Evolutionary conservation across 2,113 vertebrate species (phyloP), one percentile per base, ranked within the genome.

Genomic region (human): DNA sequence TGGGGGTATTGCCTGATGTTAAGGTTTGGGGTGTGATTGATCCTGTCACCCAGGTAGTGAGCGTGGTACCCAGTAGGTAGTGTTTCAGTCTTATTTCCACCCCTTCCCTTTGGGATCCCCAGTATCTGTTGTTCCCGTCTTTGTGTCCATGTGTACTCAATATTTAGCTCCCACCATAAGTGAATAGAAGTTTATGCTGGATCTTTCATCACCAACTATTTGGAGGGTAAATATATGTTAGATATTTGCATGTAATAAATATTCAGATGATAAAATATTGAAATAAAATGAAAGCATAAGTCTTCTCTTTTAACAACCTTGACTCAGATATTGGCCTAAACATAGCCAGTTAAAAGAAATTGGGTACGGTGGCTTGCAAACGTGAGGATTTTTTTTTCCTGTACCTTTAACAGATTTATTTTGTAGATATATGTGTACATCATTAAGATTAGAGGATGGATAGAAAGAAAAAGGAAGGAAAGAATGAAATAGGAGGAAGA

Each of bases 221-320:
- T 93, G 43, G 50, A 90, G 23, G 35, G 13, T 93, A 57, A 89
- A 64, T 94, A 27, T 52, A 2, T n/a, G 5, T 85, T 96, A 45
- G 16, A 1, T 96, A 61, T 78, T 85, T 70, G 40, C 50, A 12
- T 43, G 18, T 80, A 55, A 66, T 75, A 86, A 82, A 59, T 81
- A 68, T 85, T 95, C 20, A 50, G 66, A 23, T 40, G 89, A 17
- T 38, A 81, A 78, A 85, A 88, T 57, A 27, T 35, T 96, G 43
- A 94, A 91, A 79, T 85, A 52, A 95, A 76, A 73, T 52, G 89
- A 84, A 96, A 96, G 86, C 8, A 9, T 87, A 87, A 61, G 6
- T 81, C 22, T 35, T 52, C 17, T 12, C 17, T 94, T 90, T 23
- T 35, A 72, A 76, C 23, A 95, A 4, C 43, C 59, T 59, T 79